Evolutionary conservation across 1,140 invertebrate species (phyloP).

Genomic region (Bombus huntii): DNA sequence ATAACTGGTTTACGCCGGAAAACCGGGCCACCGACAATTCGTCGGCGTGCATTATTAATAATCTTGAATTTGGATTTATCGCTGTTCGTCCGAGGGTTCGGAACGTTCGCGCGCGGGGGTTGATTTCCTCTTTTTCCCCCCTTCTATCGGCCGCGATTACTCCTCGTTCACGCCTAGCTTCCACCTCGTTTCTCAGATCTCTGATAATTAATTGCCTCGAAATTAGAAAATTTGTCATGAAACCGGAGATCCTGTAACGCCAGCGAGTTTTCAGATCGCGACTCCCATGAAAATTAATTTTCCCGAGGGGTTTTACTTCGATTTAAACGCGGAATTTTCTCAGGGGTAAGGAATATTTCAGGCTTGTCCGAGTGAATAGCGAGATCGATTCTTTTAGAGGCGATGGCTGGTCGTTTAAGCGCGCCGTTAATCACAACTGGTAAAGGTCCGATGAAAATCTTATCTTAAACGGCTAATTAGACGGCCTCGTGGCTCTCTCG

Average conservation of each 20-base stretch:
- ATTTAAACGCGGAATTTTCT: not conserved
- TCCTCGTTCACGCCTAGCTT: not conserved
- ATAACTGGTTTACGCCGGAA: conserved; percentile 58
- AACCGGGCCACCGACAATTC: conserved; percentile 58
- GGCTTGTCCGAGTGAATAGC: not conserved
- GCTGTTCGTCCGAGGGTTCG: conserved; percentile 12
- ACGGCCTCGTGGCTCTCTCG: conserved; percentile 39
- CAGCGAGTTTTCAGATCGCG: not conserved
- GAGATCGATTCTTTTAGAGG: conserved; percentile 22
- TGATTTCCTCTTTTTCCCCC: not conserved
- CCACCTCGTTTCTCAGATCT: not conserved
- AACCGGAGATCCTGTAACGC: not conserved
- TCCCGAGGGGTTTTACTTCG: not conserved
- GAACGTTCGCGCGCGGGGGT: not conserved
- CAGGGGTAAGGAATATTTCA: not conserved
- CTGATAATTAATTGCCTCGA: conserved; percentile 14
- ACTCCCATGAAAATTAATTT: not conserved
- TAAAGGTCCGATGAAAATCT: conserved; percentile 64
- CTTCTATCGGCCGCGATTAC: not conserved
- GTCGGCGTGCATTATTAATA: conserved; percentile 61
- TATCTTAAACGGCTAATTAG: conserved; percentile 73
- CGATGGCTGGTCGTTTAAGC: conserved; percentile 36
- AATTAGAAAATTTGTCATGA: conserved; percentile 7
- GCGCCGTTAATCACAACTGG: not conserved
- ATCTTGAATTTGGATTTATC: conserved; percentile 59